A percentile compares a stretch with the other conserved stretches of the same genome.
These are phyloP conservation scores for Solen grandis DNA, from an alignment of 1,140 invertebrate species.

Conservation along the genomic window DNA sequence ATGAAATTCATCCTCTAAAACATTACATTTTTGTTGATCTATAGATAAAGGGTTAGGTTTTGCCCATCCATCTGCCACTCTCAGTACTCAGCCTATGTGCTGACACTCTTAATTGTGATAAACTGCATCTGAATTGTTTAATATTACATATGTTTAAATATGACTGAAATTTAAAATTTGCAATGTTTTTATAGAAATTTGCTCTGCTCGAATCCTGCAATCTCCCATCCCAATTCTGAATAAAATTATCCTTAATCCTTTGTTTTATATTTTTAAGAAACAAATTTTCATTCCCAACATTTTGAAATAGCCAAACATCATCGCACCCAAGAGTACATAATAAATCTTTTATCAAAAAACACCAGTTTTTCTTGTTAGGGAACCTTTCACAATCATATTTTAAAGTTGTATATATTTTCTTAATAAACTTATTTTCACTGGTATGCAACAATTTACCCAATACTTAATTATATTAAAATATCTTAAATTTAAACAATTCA, in stretches of 20 bases:
- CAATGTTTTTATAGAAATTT: not conserved
- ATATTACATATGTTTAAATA: not conserved
- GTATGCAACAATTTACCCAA: too few relatives aligned
- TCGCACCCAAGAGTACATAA: constrained; percentile 13
- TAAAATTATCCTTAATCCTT: not conserved
- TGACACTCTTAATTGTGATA: constrained; percentile 3
- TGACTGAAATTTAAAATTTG: too few relatives aligned
- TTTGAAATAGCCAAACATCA: constrained; percentile 27
- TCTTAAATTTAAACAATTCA: too few relatives aligned
- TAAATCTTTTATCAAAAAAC: constrained; percentile 10
- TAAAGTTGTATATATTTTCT: constrained; percentile 24
- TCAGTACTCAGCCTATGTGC: constrained; percentile 45
- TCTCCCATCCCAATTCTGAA: too few relatives aligned
- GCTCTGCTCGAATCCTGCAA: too few relatives aligned
- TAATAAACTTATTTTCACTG: too few relatives aligned
- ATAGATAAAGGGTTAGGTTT: too few relatives aligned
- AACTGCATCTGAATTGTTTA: constrained; percentile 17
- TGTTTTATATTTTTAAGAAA: constrained; percentile 9
- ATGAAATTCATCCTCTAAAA: constrained; percentile 22
- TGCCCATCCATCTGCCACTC: constrained; percentile 12
- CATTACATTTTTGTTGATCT: not conserved
- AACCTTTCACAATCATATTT: not conserved
- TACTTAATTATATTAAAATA: too few relatives aligned
- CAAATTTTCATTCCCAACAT: too few relatives aligned
- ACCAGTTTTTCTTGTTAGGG: not conserved